Percentiles rank a stretch among this genome's conserved stretches.
These are phyloP conservation scores for Pyrrhosoma nymphula DNA, from an alignment of 2,888 invertebrate species.

Conservation along the genomic window DNA sequence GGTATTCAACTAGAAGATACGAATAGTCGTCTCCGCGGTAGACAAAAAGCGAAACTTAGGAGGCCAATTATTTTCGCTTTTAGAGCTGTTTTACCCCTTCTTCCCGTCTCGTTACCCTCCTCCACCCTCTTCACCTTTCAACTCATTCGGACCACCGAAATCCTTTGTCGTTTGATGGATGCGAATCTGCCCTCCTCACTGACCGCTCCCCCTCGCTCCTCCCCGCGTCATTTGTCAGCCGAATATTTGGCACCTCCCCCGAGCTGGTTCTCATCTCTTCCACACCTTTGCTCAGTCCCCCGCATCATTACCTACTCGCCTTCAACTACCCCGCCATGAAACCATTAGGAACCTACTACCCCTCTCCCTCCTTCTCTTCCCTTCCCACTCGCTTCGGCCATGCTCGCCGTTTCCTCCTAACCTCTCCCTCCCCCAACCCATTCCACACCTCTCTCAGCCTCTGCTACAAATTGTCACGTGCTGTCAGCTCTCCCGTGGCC, in stretches of 20 bases:
- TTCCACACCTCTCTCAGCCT: background rate
- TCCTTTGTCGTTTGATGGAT: conserved; percentile 52
- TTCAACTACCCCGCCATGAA: background rate
- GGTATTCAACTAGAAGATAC: background rate
- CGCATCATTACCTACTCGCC: conserved; percentile 2
- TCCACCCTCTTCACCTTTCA: background rate
- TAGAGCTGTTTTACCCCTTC: background rate
- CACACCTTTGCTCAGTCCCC: conserved; percentile 11
- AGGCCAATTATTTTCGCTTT: conserved; percentile 25
- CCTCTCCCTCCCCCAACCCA: background rate
- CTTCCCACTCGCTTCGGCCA: background rate
- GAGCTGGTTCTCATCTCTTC: background rate
- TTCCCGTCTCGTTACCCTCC: background rate
- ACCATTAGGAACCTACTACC: background rate
- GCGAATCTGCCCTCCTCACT: background rate
- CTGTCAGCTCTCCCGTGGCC: conserved; percentile 43
- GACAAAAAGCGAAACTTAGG: background rate
- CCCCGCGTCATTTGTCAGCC: conserved; percentile 53
- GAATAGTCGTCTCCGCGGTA: background rate
- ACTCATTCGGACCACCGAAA: background rate
- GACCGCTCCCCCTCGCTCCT: background rate
- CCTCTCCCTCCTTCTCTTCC: background rate
- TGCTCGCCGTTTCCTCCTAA: background rate
- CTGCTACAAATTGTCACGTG: conserved; percentile 59
- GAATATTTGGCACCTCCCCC: conserved; percentile 54